Conservation (phyloP, 2,113 vertebrate genomes). For the Oophaga pumilio region DNA sequence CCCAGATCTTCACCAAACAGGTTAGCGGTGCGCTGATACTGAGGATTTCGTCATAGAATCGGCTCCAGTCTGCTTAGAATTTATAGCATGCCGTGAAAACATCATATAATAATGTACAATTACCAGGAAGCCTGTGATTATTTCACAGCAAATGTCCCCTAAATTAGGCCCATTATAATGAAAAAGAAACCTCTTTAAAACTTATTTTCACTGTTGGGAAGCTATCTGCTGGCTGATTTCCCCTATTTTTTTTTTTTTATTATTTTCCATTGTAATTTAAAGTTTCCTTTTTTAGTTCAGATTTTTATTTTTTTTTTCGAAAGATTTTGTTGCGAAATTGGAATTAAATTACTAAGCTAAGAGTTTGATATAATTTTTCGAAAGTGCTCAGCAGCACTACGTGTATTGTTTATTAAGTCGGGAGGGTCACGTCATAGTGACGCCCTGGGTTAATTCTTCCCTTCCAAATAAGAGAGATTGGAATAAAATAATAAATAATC, state of each 20-base stretch:
- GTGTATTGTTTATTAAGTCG: conserved; percentile 39
- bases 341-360: conserved; percentile 48
- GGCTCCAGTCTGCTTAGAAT: conserved; percentile 45
- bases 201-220: conserved; percentile 55
- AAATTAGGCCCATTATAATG: conserved; percentile 57
- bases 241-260: conserved; percentile 61
- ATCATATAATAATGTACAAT: conserved; percentile 58
- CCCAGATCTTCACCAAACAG: conserved; percentile 38
- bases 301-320: conserved; percentile 31
- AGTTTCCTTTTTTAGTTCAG: conserved; percentile 57
- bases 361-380: conserved; percentile 44
- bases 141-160: conserved; percentile 58
- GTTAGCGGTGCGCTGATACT: neutral
- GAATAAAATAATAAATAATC: conserved; percentile 47
- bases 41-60: conserved; percentile 19
- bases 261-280: conserved; percentile 64
- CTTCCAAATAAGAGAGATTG: neutral
- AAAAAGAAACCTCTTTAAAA: conserved; percentile 58
- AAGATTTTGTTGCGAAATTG: conserved; percentile 59
- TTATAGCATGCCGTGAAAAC: conserved; percentile 56
- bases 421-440: neutral
- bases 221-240: conserved; percentile 54
- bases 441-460: conserved; percentile 22
- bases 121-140: conserved; percentile 57
- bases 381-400: neutral